A percentile compares a stretch with the other conserved stretches of the same genome.
phyloP scores from a whole-genome alignment of 2,888 invertebrate genomes.

The Zele albiditarsus region DNA sequence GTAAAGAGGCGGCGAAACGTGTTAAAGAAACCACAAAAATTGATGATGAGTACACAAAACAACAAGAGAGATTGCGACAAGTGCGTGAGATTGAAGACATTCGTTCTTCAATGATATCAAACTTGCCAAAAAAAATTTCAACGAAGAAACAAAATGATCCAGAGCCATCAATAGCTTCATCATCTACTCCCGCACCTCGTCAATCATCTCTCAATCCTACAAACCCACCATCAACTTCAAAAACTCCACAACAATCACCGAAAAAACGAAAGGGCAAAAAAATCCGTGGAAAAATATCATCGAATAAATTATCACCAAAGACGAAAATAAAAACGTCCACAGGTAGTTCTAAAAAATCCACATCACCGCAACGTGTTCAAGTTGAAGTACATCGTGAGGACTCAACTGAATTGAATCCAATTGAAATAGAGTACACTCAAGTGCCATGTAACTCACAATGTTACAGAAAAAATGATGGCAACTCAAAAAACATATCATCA shows the following conservation, averaged over 20 bases:
- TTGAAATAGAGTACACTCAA: neutral
- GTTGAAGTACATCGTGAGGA: neutral
- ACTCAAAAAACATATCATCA: neutral
- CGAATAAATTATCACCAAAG: conserved; percentile 51
- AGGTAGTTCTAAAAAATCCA: neutral
- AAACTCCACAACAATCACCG: conserved; percentile 10
- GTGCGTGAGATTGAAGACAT: conserved; percentile 73
- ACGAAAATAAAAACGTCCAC: conserved; percentile 48
- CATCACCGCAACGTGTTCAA: neutral
- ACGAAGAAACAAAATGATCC: neutral
- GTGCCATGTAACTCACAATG: neutral
- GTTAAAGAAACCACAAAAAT: conserved; percentile 62
- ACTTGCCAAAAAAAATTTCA: conserved; percentile 54
- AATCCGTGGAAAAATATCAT: conserved; percentile 51
- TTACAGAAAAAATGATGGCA: neutral
- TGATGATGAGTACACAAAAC: conserved; percentile 52
- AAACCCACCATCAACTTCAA: neutral
- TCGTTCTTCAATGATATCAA: conserved; percentile 71
- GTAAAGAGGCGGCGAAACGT: conserved; percentile 68
- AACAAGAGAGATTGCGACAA: conserved; percentile 61
- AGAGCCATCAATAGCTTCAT: neutral
- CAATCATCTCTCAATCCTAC: conserved; percentile 10
- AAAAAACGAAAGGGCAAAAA: conserved; percentile 50
- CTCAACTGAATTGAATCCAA: neutral
- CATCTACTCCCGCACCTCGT: neutral